Conservation (phyloP, 2,797 vertebrate genomes). For the Alosa sapidissima region DNA sequence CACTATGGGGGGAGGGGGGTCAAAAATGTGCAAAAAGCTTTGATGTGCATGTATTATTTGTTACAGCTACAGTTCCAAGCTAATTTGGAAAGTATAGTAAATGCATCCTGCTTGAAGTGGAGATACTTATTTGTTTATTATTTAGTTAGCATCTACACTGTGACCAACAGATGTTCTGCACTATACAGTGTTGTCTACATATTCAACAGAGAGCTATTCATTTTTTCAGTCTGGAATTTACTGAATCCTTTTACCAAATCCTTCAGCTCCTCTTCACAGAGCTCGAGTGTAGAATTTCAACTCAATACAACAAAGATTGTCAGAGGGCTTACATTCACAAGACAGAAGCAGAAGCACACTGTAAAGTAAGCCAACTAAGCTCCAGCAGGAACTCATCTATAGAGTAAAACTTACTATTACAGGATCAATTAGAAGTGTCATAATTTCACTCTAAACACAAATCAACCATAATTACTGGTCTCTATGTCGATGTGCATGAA, state of each 20-base stretch:
- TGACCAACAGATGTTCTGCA: background rate
- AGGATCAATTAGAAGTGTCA: slow-evolving; percentile 37
- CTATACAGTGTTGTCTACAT: background rate
- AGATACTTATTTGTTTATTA: background rate
- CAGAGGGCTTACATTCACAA: background rate
- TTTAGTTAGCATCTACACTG: background rate
- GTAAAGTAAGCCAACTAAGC: background rate
- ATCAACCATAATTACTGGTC: slow-evolving; percentile 33
- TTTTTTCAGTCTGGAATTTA: background rate
- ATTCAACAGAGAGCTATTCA: background rate
- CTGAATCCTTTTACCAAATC: background rate
- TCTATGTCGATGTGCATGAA: slow-evolving; percentile 22
- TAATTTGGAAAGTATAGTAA: background rate
- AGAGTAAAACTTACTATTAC: slow-evolving; percentile 15
- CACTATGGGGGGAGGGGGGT: too few species aligned
- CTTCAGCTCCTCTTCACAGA: too few species aligned
- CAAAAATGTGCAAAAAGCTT: too few species aligned
- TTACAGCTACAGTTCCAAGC: too few species aligned
- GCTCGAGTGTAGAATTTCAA: too few species aligned
- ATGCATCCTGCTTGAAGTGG: background rate
- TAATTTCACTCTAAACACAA: slow-evolving; percentile 36
- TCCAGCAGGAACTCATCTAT: background rate
- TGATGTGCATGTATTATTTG: too few species aligned
- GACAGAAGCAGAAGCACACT: background rate
- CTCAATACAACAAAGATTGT: background rate